Evolutionary conservation across 1,140 invertebrate species (phyloP).

Genomic region (Lepidurus couesii): DNA sequence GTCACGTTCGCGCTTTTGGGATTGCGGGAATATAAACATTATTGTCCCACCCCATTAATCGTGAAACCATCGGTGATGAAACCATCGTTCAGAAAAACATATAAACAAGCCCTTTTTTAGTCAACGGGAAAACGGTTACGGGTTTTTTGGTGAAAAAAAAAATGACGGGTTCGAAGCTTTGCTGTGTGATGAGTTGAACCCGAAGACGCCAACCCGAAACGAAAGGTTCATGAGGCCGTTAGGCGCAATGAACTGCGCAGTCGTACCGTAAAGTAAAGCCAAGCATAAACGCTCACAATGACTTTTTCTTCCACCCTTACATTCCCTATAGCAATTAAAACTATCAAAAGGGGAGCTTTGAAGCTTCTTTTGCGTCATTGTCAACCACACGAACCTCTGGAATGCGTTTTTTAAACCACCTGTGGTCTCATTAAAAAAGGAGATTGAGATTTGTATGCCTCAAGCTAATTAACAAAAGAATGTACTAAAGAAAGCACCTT

Average conservation of each 20-base stretch:
- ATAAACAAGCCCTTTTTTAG: background rate
- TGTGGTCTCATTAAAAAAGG: too few relatives aligned
- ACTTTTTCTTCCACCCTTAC: background rate
- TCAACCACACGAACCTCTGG: too few relatives aligned
- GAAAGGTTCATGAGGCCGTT: background rate
- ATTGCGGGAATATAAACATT: background rate
- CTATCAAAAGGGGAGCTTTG: background rate
- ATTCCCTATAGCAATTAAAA: background rate
- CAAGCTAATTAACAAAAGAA: too few relatives aligned
- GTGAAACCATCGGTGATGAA: background rate
- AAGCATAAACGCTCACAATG: background rate
- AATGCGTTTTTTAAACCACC: too few relatives aligned
- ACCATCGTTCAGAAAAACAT: background rate
- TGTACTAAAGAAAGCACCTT: too few relatives aligned
- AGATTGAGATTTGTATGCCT: too few relatives aligned
- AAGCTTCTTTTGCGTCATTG: too few relatives aligned
- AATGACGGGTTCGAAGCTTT: background rate
- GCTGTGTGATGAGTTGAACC: constrained; percentile 6
- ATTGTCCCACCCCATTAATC: background rate
- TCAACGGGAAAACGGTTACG: constrained; percentile 8
- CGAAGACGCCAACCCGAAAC: background rate
- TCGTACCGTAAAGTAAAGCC: background rate
- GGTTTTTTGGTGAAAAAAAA: background rate
- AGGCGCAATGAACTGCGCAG: constrained; percentile 12
- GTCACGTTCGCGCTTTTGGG: background rate